These are phyloP conservation scores for Microctonus hyperodae DNA, from an alignment of 2,888 invertebrate genomes.

Conservation along the genomic window DNA sequence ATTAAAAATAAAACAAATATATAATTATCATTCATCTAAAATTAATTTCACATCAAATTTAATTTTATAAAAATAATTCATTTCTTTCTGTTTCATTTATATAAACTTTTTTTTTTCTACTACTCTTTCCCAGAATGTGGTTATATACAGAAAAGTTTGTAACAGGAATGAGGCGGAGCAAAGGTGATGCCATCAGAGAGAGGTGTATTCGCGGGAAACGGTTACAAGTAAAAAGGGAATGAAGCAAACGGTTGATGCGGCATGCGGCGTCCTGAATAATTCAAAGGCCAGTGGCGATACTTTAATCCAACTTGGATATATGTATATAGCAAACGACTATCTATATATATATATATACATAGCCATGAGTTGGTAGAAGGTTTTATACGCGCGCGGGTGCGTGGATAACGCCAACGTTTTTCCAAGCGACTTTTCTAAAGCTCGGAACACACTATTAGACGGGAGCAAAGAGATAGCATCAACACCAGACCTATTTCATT, in stretches of 20 bases:
- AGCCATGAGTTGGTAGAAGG: conserved; percentile 37
- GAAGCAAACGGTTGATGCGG: conserved; percentile 27
- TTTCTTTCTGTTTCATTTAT: too few relatives aligned
- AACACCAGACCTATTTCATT: not conserved
- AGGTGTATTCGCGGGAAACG: conserved; percentile 13
- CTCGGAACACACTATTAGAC: conserved; percentile 3
- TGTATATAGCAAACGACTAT: too few relatives aligned
- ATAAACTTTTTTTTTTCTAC: too few relatives aligned
- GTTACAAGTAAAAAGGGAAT: conserved; percentile 22
- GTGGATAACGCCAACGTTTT: conserved; percentile 43
- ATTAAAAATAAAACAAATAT: conserved; percentile 52
- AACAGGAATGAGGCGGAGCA: too few relatives aligned
- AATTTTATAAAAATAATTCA: not conserved
- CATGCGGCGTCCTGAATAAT: conserved; percentile 55
- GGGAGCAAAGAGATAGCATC: not conserved
- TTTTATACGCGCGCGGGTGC: conserved; percentile 38
- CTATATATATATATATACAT: conserved; percentile 29
- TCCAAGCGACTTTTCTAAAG: conserved; percentile 53
- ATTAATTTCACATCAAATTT: not conserved
- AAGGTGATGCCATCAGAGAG: too few relatives aligned
- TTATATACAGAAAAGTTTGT: too few relatives aligned
- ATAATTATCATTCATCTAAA: not conserved
- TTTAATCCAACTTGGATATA: conserved; percentile 54
- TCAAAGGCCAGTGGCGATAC: conserved; percentile 59
- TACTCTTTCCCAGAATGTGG: too few relatives aligned